Conservation (phyloP, 2,888 invertebrate genomes). For the Cheiracanthium punctorium region DNA sequence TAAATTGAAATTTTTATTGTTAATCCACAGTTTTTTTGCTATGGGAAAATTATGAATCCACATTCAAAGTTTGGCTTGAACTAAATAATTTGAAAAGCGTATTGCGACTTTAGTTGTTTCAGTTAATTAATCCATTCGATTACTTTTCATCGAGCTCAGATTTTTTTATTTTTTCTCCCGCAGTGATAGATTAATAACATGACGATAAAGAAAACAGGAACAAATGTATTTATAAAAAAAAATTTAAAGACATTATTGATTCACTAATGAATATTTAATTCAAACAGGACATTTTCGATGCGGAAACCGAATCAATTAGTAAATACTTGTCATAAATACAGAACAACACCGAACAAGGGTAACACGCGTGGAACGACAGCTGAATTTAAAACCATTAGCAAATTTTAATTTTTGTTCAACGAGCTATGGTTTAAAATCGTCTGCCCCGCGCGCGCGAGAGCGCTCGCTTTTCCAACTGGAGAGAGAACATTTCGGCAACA, state of each 20-base stretch:
- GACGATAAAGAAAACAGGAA: too few species aligned
- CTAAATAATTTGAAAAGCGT: too few species aligned
- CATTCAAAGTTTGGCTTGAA: too few species aligned
- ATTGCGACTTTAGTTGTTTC: too few species aligned
- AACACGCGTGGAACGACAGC: not conserved
- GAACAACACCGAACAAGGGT: not conserved
- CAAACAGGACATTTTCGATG: not conserved
- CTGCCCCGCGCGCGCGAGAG: not conserved
- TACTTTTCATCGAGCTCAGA: too few species aligned
- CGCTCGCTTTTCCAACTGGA: not conserved
- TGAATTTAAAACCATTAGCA: slow-evolving; percentile 2
- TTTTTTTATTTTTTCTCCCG: too few species aligned
- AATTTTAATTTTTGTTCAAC: slow-evolving; percentile 9
- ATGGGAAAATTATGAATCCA: too few species aligned
- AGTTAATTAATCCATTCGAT: too few species aligned
- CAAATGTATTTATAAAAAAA: too few species aligned
- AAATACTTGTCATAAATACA: not conserved
- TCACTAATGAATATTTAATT: not conserved
- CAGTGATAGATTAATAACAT: too few species aligned
- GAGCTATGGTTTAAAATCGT: slow-evolving; percentile 4
- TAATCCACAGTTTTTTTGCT: too few species aligned
- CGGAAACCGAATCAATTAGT: not conserved
- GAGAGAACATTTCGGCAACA: slow-evolving; percentile 18
- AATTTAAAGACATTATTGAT: not conserved
- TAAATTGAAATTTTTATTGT: too few species aligned